Evolutionary conservation across 2,113 vertebrate species (phyloP).

Genomic region (Ceyx margarethae): DNA sequence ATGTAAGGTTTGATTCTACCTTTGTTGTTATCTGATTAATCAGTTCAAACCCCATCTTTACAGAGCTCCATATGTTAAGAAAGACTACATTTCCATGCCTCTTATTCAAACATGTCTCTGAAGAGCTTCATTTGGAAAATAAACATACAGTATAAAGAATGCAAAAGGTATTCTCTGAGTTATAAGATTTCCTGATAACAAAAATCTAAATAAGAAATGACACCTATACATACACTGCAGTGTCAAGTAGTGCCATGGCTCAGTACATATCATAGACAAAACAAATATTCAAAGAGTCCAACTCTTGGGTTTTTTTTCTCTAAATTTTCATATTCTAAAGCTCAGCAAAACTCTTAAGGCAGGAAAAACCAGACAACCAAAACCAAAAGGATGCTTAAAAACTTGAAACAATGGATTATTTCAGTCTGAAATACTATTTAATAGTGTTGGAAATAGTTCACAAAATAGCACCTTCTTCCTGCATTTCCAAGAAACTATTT

Average conservation of each 20-base stretch:
- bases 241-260: background rate
- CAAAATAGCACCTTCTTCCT: background rate
- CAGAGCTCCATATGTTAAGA: background rate
- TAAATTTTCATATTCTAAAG: background rate
- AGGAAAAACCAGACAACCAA: fast-evolving
- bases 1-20: background rate
- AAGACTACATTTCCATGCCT: background rate
- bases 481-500: background rate
- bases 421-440: background rate
- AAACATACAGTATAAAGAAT: background rate
- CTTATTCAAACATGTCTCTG: background rate
- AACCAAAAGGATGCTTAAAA: background rate
- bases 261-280: background rate
- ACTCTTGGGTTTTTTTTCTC: background rate
- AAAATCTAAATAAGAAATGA: background rate
- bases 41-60: background rate
- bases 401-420: fast-evolving
- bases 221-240: background rate
- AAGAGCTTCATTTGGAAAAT: background rate
- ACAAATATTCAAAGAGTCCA: background rate
- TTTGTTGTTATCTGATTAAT: background rate
- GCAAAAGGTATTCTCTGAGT: background rate
- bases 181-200: background rate
- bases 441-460: background rate
- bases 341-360: background rate